Conservation (phyloP, 2,113 vertebrate genomes). For the Pedionomus torquatus region DNA sequence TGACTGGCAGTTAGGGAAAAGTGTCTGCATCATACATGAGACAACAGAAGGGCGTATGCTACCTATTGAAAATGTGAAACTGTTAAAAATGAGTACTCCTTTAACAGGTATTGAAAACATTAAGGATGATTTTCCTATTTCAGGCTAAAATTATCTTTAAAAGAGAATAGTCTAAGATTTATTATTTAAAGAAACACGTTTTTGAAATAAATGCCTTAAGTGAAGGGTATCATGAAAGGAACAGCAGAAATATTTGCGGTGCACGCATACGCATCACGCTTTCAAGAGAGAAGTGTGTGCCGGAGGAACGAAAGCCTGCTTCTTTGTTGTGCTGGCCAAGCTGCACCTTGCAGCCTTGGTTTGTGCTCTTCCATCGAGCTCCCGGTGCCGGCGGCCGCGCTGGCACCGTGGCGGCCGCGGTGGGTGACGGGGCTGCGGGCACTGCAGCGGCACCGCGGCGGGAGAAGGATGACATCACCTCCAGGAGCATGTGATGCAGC, state of each 20-base stretch:
- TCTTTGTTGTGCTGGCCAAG: rapidly evolving
- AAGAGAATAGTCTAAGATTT: not conserved
- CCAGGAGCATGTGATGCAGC: not conserved
- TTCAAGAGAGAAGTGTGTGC: not conserved
- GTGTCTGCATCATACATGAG: not conserved
- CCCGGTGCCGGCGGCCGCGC: not conserved
- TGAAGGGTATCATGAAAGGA: not conserved
- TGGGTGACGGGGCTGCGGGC: not conserved
- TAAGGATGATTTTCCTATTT: not conserved
- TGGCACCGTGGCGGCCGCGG: not conserved
- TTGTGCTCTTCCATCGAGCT: not conserved
- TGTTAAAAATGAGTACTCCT: not conserved
- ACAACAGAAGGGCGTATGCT: not conserved
- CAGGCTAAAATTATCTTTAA: not conserved
- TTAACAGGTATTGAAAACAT: not conserved
- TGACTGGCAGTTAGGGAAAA: not conserved
- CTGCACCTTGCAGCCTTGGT: not conserved
- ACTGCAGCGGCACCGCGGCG: conserved; percentile 11
- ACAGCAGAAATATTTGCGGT: rapidly evolving
- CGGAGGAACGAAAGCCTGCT: rapidly evolving
- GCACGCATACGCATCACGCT: rapidly evolving
- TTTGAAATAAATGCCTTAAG: not conserved
- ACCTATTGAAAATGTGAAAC: not conserved
- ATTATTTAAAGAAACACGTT: rapidly evolving
- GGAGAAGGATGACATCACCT: conserved; percentile 73